Evolutionary conservation across 2,888 invertebrate genomes (phyloP).

Genomic region (Drosophila subquinaria): DNA sequence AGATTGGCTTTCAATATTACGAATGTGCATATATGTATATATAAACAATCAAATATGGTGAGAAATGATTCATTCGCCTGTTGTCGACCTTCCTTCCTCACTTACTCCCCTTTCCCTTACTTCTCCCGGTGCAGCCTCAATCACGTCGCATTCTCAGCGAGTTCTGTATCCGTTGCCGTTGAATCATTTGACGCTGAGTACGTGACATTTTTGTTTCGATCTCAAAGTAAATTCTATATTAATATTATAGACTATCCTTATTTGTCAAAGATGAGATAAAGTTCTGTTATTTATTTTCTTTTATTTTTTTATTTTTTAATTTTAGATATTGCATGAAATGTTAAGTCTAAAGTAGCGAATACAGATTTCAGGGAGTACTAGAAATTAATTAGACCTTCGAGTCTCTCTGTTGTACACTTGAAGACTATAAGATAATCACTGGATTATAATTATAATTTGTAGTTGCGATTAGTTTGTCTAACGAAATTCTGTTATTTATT

Average conservation of each 20-base stretch:
- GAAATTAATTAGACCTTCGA: too few relatives aligned
- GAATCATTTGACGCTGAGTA: constrained; percentile 53
- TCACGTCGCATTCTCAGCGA: constrained; percentile 60
- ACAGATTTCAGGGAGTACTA: too few relatives aligned
- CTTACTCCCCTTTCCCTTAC: background rate
- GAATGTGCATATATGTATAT: too few relatives aligned
- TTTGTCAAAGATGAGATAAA: constrained; percentile 11
- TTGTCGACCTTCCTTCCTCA: constrained; percentile 14
- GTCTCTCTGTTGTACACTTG: too few relatives aligned
- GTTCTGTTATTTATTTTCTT: background rate
- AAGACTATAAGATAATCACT: too few relatives aligned
- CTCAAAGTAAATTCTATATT: constrained; percentile 11
- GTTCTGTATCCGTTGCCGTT: constrained; percentile 45
- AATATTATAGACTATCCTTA: constrained; percentile 28
- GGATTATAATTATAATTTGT: too few relatives aligned
- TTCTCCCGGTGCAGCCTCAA: constrained; percentile 48
- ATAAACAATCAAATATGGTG: constrained; percentile 8
- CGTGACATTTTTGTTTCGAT: constrained; percentile 51
- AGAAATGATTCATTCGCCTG: constrained; percentile 15
- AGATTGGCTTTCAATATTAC: constrained; percentile 33
- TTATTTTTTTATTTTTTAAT: background rate
- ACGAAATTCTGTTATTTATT: too few relatives aligned
- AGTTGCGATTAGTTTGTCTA: too few relatives aligned
- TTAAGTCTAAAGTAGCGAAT: too few relatives aligned
- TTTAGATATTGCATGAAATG: too few relatives aligned